Base-by-base conservation (phyloP, 1,140 invertebrate species). In the Drosophila lini region DNA sequence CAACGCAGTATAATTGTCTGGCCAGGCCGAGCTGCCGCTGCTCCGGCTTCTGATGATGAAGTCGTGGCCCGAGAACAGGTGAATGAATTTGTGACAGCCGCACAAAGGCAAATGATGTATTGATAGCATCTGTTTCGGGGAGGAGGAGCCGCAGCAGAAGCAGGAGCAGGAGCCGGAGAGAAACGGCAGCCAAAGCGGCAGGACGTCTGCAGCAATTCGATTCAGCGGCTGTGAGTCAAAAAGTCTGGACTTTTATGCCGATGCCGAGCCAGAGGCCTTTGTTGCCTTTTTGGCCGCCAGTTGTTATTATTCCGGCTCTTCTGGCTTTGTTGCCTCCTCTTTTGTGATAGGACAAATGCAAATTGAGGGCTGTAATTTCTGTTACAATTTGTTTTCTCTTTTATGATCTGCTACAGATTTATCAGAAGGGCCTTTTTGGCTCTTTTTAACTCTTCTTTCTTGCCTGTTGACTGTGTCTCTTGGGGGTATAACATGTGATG, bases 51-150 rank as follows among this genome's bases (percentile, higher is more conserved):
- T 60, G 80, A 79, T 83, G 82, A 81, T 86, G 74, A 85, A 86
- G 83, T 79, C 84, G 79, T 88, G 83, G 76, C 64, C 77, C 80
- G 83, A 88, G 83, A 88, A 88, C 84, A 88, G 84, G 84, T 88
- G 84, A 88, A 88, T 88, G 84, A 88, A 88, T 88, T 89, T 88
- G 83, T 88, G 83, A 88, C 83, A 89, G 83, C 80, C 68, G 67
- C 77, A 88, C 83, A 88, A 88, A 88, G 80, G 80, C 83, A 88
- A 89, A 88, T 88, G 83, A 88, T 88, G 83, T 89, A 88, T 88
- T 88, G 83, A 88, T 88, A 89, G 84, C 83, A 88, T 88, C 83
- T 88, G 83, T 88, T 88, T 71, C 80, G 83, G 80, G 80, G 63
- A 82, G 83, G 79, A 75, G 50, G 57, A 75, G 71, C 67, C 38